phyloP scores from a whole-genome alignment of 2,888 invertebrate genomes.

The Pycnomerus fuliginosus region DNA sequence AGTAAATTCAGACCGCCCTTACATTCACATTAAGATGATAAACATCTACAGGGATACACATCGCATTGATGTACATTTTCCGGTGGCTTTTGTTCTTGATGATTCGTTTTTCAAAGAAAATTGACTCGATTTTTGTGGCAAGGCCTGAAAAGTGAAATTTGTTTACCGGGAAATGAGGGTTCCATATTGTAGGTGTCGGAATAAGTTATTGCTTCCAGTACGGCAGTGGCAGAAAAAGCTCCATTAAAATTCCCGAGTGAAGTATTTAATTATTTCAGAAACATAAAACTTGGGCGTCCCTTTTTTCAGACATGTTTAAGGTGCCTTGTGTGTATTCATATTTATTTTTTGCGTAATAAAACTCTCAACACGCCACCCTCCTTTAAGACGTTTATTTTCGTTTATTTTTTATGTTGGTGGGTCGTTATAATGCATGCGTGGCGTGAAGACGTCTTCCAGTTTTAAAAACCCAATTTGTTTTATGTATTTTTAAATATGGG shows the following conservation, averaged over 20 bases:
- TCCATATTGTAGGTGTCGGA: constrained; percentile 1
- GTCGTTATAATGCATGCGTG: background rate
- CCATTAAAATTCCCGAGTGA: constrained; percentile 7
- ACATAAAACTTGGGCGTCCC: constrained; percentile 3
- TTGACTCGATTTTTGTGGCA: no score
- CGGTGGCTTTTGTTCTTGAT: no score
- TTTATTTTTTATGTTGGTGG: constrained; percentile 6
- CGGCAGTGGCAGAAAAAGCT: constrained; percentile 2
- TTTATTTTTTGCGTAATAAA: constrained; percentile 23
- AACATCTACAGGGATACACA: no score
- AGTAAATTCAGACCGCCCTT: no score
- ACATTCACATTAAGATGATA: no score
- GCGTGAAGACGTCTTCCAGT: constrained; percentile 1
- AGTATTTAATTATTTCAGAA: constrained; percentile 7
- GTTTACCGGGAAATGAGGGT: no score
- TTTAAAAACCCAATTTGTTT: constrained; percentile 15
- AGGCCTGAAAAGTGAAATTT: no score
- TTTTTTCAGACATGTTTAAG: background rate
- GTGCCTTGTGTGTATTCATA: constrained; percentile 1
- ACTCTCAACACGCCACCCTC: constrained; percentile 22
- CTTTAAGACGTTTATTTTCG: constrained; percentile 13
- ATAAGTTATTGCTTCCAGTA: background rate
- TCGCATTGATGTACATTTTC: no score
- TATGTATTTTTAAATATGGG: constrained; percentile 17
- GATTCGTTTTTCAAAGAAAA: no score